These are phyloP conservation scores for Plotosus lineatus DNA, from an alignment of 2,113 vertebrate species.

Conservation along the genomic window DNA sequence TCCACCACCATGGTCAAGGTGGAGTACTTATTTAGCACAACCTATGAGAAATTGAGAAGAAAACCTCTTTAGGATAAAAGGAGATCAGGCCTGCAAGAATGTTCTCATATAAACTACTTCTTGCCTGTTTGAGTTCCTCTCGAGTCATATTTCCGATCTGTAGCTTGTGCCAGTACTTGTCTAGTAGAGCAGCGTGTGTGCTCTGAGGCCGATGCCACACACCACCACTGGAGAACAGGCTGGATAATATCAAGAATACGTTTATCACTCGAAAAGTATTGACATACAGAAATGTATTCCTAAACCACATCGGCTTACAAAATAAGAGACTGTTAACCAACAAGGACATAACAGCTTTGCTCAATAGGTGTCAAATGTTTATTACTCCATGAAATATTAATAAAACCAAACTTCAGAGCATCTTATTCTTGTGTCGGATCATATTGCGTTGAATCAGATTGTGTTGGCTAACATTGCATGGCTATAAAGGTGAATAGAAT, in stretches of 20 bases:
- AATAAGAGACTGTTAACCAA: not conserved
- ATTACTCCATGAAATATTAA: too few relatives aligned
- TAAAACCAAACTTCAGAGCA: too few relatives aligned
- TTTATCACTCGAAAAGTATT: not conserved
- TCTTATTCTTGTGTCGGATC: too few relatives aligned
- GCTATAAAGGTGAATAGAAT: too few relatives aligned
- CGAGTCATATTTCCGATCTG: conserved; percentile 84
- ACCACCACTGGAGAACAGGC: conserved; percentile 81
- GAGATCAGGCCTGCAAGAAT: not conserved
- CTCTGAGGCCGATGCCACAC: conserved; percentile 87
- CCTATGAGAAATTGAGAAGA: conserved; percentile 64
- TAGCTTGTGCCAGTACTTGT: conserved; percentile 94
- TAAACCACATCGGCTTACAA: not conserved
- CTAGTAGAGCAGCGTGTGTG: conserved; percentile 84
- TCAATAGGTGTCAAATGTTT: too few relatives aligned
- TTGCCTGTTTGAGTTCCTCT: conserved; percentile 88
- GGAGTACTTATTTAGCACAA: conserved; percentile 80
- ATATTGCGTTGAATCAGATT: too few relatives aligned
- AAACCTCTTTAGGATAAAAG: not conserved
- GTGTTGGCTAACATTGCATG: too few relatives aligned
- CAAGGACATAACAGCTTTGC: too few relatives aligned
- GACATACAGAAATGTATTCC: not conserved
- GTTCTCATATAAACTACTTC: not conserved
- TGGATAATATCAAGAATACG: conserved; percentile 57
- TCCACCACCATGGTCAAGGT: conserved; percentile 75